phyloP scores from a whole-genome alignment of 2,888 invertebrate species.

The Thera obeliscata region DNA sequence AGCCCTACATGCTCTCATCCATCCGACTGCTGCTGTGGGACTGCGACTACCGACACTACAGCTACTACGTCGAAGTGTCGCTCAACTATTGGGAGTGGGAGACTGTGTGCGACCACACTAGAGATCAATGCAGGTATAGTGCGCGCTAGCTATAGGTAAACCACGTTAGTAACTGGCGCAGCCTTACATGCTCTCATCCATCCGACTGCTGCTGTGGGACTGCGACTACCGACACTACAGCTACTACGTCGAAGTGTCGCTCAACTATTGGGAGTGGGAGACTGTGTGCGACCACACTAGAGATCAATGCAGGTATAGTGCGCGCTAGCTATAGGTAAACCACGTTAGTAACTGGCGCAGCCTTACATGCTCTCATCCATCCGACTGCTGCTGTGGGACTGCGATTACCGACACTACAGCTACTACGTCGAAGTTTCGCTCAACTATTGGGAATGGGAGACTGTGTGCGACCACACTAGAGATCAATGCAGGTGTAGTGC shows the following conservation, averaged over 20 bases:
- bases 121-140: conserved; percentile 81
- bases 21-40: conserved; percentile 98
- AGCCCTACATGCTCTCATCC: conserved; percentile 96
- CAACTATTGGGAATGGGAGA: conserved; percentile 96
- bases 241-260: conserved; percentile 97
- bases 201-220: conserved; percentile 92
- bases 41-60: conserved; percentile 97
- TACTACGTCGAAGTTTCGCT: conserved; percentile 98
- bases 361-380: conserved; percentile 88
- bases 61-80: conserved; percentile 98
- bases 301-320: conserved; percentile 76
- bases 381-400: conserved; percentile 94
- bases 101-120: conserved; percentile 93
- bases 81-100: conserved; percentile 97
- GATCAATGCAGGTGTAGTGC: conserved; percentile 76
- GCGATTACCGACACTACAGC: conserved; percentile 96
- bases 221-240: conserved; percentile 97
- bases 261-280: conserved; percentile 96
- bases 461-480: conserved; percentile 93
- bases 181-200: conserved; percentile 88
- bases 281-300: conserved; percentile 94
- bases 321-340: no score
- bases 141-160: no score
- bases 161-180: conserved; percentile 93
- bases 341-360: conserved; percentile 93